Evolutionary conservation across 2,888 invertebrate genomes (phyloP).

Genomic region (Acheta domesticus): DNA sequence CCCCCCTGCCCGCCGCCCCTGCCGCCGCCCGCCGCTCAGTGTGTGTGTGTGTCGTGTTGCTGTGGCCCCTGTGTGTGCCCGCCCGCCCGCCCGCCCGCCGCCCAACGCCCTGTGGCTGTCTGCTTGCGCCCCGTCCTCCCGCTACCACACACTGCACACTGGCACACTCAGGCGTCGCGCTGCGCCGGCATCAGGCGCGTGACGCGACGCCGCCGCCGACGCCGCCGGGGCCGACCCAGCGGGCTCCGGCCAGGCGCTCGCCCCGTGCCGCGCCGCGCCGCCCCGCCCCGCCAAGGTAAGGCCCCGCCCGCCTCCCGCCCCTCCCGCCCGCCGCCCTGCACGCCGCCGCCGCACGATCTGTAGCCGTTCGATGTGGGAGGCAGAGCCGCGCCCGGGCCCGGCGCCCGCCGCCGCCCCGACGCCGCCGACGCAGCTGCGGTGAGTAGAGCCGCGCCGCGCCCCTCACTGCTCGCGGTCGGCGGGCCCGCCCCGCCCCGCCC

Average conservation of each 20-base stretch:
- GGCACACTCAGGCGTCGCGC: background rate
- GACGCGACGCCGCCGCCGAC: background rate
- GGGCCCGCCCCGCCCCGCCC: background rate
- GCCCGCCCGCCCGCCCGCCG: slow-evolving; percentile 7
- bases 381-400: background rate
- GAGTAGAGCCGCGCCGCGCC: slow-evolving; percentile 4
- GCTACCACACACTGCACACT: no score
- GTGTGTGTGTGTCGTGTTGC: slow-evolving; percentile 18
- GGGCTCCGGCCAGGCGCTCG: background rate
- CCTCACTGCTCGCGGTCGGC: slow-evolving; percentile 11
- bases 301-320: slow-evolving; percentile 2
- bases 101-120: background rate
- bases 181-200: background rate
- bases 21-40: background rate
- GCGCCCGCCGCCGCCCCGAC: background rate
- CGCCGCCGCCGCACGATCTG: background rate
- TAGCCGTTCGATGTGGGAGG: background rate
- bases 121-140: background rate
- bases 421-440: background rate
- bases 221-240: background rate
- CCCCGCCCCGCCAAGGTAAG: background rate
- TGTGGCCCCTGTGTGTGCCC: background rate
- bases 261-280: background rate
- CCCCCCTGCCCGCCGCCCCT: background rate
- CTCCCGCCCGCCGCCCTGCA: background rate